These are phyloP conservation scores for Cisticola juncidis DNA, from an alignment of 2,113 vertebrate genomes.

Conservation along the genomic window DNA sequence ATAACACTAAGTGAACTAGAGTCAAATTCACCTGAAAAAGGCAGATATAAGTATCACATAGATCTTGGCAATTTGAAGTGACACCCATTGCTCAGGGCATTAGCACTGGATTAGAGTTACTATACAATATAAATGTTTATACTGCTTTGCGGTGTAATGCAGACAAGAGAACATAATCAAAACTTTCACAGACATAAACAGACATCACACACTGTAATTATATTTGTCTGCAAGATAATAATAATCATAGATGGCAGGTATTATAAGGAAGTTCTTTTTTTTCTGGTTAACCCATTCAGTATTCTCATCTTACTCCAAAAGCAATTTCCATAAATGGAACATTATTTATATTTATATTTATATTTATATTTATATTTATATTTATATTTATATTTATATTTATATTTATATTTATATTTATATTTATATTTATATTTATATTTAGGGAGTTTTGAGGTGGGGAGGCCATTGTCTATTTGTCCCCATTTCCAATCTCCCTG, in stretches of 20 bases:
- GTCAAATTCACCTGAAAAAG: conserved; percentile 72
- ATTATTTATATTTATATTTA: neutral
- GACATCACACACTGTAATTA: conserved; percentile 80
- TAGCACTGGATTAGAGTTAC: conserved; percentile 64
- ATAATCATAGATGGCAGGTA: conserved; percentile 78
- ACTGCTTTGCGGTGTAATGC: conserved; percentile 70
- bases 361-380: neutral
- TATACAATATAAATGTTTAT: conserved; percentile 76
- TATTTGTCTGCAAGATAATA: conserved; percentile 79
- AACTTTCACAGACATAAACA: conserved; percentile 77
- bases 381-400: neutral
- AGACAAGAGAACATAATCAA: conserved; percentile 76
- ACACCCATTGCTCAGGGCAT: conserved; percentile 67
- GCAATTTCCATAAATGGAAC: conserved; percentile 14
- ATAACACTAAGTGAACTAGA: conserved; percentile 16
- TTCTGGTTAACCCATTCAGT: conserved; percentile 64
- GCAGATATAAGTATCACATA: neutral
- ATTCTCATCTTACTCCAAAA: conserved; percentile 46
- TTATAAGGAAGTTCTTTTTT: conserved; percentile 62
- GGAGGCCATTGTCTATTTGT: neutral
- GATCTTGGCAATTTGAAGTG: conserved; percentile 61
- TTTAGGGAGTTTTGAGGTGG: neutral
- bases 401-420: no score
- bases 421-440: no score
- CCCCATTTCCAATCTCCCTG: neutral